Conservation (phyloP, 2,113 vertebrate species). For the Excalfactoria chinensis region DNA sequence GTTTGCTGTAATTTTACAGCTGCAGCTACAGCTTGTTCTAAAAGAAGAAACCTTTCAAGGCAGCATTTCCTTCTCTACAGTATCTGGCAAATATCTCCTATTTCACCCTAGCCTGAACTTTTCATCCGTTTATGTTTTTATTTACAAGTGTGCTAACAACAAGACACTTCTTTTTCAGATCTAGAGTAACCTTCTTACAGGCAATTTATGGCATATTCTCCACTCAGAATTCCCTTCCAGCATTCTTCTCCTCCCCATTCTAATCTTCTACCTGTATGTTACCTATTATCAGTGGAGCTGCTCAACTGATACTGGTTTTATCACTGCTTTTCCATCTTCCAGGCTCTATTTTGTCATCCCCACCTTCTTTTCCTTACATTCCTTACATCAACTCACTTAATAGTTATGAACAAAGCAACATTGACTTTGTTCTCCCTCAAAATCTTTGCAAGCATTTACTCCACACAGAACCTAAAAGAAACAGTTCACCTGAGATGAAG, state of each 20-base stretch:
- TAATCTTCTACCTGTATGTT: not conserved
- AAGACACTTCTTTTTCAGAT: not conserved
- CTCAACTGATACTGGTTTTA: not conserved
- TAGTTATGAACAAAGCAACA: not conserved
- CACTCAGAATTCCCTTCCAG: not conserved
- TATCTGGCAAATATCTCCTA: not conserved
- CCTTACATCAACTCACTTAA: fast-evolving
- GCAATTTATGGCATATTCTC: not conserved
- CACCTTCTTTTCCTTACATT: not conserved
- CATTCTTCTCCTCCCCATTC: not conserved
- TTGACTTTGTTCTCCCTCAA: not conserved
- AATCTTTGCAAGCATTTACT: not conserved
- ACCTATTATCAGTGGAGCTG: not conserved
- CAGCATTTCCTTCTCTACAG: not conserved
- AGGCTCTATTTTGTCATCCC: not conserved
- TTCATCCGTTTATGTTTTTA: not conserved
- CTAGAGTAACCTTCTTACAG: not conserved
- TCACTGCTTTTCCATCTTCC: not conserved
- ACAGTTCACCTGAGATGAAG: not conserved
- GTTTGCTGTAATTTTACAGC: not conserved
- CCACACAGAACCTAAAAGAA: not conserved
- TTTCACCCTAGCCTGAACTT: not conserved
- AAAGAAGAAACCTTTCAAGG: not conserved
- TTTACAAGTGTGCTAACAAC: not conserved
- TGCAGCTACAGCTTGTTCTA: not conserved